These are phyloP conservation scores for Ceryle rudis DNA, from an alignment of 2,797 vertebrate species.

Conservation along the genomic window DNA sequence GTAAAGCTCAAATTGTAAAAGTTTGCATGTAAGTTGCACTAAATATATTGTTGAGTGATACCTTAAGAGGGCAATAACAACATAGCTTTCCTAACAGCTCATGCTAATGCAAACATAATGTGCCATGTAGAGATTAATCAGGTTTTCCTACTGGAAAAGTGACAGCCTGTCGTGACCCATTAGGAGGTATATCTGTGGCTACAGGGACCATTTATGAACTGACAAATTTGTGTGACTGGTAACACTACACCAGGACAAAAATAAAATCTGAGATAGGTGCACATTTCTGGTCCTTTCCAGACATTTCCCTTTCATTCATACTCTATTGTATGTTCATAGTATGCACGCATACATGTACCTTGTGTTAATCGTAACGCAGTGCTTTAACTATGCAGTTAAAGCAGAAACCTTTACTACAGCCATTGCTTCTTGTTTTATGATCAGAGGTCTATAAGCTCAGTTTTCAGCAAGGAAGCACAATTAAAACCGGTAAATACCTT, in stretches of 20 bases:
- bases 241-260: neutral
- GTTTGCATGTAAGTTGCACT: constrained; percentile 35
- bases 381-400: neutral
- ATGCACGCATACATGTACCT: neutral
- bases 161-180: constrained; percentile 28
- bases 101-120: constrained; percentile 55
- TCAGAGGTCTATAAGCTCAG: constrained; percentile 18
- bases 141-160: constrained; percentile 44
- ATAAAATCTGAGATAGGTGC: neutral
- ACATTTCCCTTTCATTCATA: constrained; percentile 8
- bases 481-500: constrained; percentile 48
- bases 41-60: constrained; percentile 34
- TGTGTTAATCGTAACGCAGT: constrained; percentile 13
- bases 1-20: constrained; percentile 16
- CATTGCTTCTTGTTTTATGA: constrained; percentile 4
- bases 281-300: constrained; percentile 4
- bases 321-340: neutral
- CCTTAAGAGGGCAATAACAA: constrained; percentile 64
- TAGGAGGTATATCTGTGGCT: constrained; percentile 28
- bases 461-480: constrained; percentile 70
- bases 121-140: constrained; percentile 56
- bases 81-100: constrained; percentile 18
- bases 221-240: constrained; percentile 8
- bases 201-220: constrained; percentile 10
- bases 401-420: constrained; percentile 22